Conservation (phyloP, 2,113 vertebrate species). For the Cyphomyrus plagiostoma region DNA sequence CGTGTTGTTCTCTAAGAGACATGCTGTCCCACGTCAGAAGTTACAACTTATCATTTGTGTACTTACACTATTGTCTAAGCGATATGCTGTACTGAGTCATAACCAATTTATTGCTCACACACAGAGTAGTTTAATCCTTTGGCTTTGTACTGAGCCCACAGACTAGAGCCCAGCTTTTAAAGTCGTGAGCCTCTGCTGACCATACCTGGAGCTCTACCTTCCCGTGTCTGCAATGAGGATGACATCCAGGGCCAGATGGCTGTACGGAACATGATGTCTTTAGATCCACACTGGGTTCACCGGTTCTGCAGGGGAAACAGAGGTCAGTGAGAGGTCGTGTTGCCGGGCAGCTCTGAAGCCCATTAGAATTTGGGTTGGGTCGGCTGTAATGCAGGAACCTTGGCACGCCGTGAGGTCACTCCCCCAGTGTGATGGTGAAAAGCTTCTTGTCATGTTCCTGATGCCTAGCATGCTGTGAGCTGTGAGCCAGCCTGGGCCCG, state of each 20-base stretch:
- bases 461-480: background rate
- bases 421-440: background rate
- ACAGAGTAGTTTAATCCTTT: background rate
- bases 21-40: background rate
- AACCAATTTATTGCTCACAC: background rate
- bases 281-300: background rate
- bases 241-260: background rate
- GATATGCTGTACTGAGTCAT: background rate
- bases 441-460: background rate
- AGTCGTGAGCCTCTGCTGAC: background rate
- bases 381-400: background rate
- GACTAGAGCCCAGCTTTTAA: background rate
- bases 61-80: background rate
- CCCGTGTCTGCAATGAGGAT: background rate
- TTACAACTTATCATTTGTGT: background rate
- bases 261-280: background rate
- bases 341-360: background rate
- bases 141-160: background rate
- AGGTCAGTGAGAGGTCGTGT: background rate
- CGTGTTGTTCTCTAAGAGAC: background rate
- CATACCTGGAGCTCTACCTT: background rate
- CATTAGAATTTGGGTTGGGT: background rate
- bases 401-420: background rate
- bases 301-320: background rate
- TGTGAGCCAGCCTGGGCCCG: background rate